These are phyloP conservation scores for Dicyrtomina minuta DNA, from an alignment of 2,888 invertebrate genomes.

Conservation along the genomic window DNA sequence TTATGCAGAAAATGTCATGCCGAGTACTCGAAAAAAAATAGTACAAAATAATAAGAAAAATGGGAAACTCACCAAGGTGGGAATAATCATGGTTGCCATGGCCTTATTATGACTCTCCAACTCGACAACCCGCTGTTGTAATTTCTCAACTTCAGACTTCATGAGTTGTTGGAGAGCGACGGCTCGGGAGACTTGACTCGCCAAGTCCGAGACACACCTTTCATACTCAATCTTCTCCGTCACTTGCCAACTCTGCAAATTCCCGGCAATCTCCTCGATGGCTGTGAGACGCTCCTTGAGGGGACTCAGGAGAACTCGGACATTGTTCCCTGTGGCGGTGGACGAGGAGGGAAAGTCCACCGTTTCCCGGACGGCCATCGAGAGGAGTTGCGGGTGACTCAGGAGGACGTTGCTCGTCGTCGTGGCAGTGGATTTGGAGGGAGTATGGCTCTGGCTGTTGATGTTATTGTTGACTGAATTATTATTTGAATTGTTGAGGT, in stretches of 20 bases:
- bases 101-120: slow-evolving; percentile 52
- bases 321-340: slow-evolving; percentile 29
- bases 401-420: neutral
- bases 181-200: slow-evolving; percentile 48
- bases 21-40: too few species aligned
- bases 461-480: neutral
- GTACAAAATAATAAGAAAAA: too few species aligned
- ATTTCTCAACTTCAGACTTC: slow-evolving; percentile 49
- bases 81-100: slow-evolving; percentile 52
- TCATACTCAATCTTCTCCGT: slow-evolving; percentile 47
- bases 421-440: neutral
- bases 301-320: slow-evolving; percentile 44
- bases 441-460: too few species aligned
- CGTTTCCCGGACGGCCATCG: neutral
- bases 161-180: slow-evolving; percentile 48
- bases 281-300: slow-evolving; percentile 45
- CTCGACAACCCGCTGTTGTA: slow-evolving; percentile 47
- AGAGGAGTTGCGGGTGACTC: too few species aligned
- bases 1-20: too few species aligned
- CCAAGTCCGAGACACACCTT: slow-evolving; percentile 46
- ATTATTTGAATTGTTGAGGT: neutral
- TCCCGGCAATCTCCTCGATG: slow-evolving; percentile 47
- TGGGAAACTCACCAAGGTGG: slow-evolving; percentile 49
- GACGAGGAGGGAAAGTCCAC: slow-evolving; percentile 8
- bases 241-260: slow-evolving; percentile 42